Conservation (phyloP, 2,113 vertebrate genomes). For the Arothron firmamentum region DNA sequence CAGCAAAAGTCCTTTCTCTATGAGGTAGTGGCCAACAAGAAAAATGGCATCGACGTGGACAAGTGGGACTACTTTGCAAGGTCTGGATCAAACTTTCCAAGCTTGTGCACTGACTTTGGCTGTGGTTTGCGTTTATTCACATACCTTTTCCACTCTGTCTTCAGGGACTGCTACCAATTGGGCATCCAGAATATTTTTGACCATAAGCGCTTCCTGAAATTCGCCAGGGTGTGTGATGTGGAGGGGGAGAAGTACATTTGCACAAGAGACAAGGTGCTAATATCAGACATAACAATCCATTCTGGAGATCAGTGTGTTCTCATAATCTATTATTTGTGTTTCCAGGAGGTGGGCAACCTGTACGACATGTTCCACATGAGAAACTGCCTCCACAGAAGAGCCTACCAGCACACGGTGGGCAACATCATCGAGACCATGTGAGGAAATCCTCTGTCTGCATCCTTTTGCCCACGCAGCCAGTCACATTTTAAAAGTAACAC, state of each 20-base stretch:
- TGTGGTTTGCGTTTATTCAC: background rate
- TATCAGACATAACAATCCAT: background rate
- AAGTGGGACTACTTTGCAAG: conserved; percentile 99
- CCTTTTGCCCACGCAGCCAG: background rate
- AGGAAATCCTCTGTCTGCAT: conserved; percentile 54
- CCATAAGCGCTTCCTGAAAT: conserved; percentile 84
- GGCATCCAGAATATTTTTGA: conserved; percentile 96
- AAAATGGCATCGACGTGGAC: conserved; percentile 92
- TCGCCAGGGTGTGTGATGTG: conserved; percentile 86
- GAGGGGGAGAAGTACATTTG: conserved; percentile 81
- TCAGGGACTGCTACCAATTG: conserved; percentile 91
- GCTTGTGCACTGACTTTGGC: background rate
- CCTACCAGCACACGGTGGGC: conserved; percentile 91
- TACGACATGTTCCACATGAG: conserved; percentile 96
- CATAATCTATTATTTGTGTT: background rate
- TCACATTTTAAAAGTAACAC: background rate
- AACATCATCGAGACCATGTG: conserved; percentile 93
- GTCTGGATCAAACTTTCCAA: conserved; percentile 58
- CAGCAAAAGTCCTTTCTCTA: conserved; percentile 91
- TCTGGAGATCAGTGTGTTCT: background rate
- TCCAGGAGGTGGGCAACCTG: conserved; percentile 87
- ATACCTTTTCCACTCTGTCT: background rate
- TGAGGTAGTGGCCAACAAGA: conserved; percentile 93
- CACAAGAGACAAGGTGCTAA: conserved; percentile 86
- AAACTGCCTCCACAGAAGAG: conserved; percentile 86